Base-by-base conservation (phyloP, 2,888 invertebrate species). In the Biston stratarius region DNA sequence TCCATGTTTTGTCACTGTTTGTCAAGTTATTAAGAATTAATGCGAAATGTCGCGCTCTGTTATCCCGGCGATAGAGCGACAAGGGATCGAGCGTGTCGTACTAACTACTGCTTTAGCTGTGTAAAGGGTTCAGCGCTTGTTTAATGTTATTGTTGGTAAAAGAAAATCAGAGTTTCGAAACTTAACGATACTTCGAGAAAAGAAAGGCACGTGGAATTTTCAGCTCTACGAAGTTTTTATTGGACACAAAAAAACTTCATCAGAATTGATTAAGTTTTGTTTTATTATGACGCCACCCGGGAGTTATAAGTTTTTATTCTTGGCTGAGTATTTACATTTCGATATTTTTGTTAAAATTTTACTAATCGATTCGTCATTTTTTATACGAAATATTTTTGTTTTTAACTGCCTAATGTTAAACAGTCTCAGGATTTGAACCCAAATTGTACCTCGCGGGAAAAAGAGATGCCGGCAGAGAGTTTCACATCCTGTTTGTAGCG, bases 21-120 rank as follows among this genome's bases (percentile, higher is more conserved):
- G 57, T 38, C 12, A 61, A 66, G 57, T 61, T 66, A 61, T 66
- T 61, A 66, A 5, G 57, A 61, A 58, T 58, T 66, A 57, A 66
- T 57, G 66, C 51, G 56, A 49, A 47, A 53, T 49, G 58, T 55
- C 65, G 44, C 38, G 14, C 51, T 58, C 14, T 48, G 65, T 59
- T 59, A 42, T 24, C 1, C 40, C 59, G 3, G 52, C 55, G 55
- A 65, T 36, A 42, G 55, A 60, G 14, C 55, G 57, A 45, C 45
- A 44, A 42, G 40, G 38, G 38, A 53, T 15, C 34, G 34, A 24
- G 24, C 24, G 48, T 36, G 7, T 1, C 10, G n/a, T 5, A 48
- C 10, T 24, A 24, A 48, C 48, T 48, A 24, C 6, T 48, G 24
- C 10, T 24, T 48, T 24, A 24, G 5, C 48, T 48, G 48, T 48